Evolutionary conservation across 2,797 vertebrate species (phyloP).

Genomic region (Chromis chromis): DNA sequence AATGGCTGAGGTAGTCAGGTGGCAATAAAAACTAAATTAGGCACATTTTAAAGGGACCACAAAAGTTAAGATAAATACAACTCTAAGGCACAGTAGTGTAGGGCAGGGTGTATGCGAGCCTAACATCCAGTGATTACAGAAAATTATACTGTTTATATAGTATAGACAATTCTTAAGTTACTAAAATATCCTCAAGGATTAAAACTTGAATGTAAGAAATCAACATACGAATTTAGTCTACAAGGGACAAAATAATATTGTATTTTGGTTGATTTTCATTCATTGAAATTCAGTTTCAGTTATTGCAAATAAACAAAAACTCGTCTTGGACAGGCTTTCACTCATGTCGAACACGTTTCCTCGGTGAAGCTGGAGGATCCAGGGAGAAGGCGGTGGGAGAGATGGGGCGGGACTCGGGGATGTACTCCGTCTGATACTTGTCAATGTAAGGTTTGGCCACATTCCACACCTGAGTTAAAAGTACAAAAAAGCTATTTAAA

Average conservation of each 20-base stretch:
- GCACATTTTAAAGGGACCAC: constrained; percentile 47
- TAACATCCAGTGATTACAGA: constrained; percentile 8
- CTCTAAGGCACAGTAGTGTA: constrained; percentile 20
- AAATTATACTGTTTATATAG: background rate
- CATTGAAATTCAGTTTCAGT: constrained; percentile 6
- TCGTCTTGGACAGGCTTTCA: constrained; percentile 53
- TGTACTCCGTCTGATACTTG: constrained; percentile 92
- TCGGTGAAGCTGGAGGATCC: constrained; percentile 82
- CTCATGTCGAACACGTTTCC: constrained; percentile 85
- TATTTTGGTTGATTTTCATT: background rate
- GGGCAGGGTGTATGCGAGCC: constrained; percentile 8
- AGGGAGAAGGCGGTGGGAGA: constrained; percentile 97
- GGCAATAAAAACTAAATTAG: constrained; percentile 49
- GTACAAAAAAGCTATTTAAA: constrained; percentile 18
- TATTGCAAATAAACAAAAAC: background rate
- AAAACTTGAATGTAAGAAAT: background rate
- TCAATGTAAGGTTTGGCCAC: constrained; percentile 96
- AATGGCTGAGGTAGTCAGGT: constrained; percentile 67
- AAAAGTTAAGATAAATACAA: constrained; percentile 56
- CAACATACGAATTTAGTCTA: background rate
- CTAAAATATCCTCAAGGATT: background rate
- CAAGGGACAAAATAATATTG: constrained; percentile 4
- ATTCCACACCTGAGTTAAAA: constrained; percentile 89
- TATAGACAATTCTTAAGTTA: constrained; percentile 16
- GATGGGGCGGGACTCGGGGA: constrained; percentile 92